Base-by-base conservation (phyloP, 2,113 vertebrate species). In the Sphaerodactylus townsendi region DNA sequence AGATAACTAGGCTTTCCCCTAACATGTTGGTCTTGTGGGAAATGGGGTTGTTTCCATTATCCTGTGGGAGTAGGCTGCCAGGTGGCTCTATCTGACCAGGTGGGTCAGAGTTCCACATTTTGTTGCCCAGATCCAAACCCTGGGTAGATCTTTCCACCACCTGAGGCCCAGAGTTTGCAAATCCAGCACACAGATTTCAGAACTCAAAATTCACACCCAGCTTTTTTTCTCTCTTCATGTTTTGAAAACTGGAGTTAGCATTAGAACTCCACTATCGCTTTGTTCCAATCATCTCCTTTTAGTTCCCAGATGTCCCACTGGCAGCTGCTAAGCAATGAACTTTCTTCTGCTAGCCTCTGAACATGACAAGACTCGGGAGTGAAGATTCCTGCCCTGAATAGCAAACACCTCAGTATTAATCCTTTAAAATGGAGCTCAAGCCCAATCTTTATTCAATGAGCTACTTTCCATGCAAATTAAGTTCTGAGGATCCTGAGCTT, bases 401-500 rank as follows among this genome's bases (percentile, higher is more conserved):
- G 39, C 80, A 82, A 72, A 72, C 39, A 73, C 69, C 41, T 41
- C 33, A 69, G 69, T 21, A 72, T 72, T 82, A 82, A 82, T 82
- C 70, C 37, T 72, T 73, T 73, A 62, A 82, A 82, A 82, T 46
- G 70, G 53, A 82, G 70, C 72, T 8, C 69, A n/a, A 62, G 15
- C 41, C 25, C 68, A 46, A 62, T 73, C 39, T 82, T 73, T 82
- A 73, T 81, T 53, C 21, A 14, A 13, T 28, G 70, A 73, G 50
- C 80, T 73, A 73, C 39, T 81, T 81, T 81, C 80, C 37, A 82
- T 82, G 69, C 80, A 82, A 82, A 82, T 82, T 53, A 82, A 82
- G 11, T 73, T 62, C 41, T 82, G 53, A 56, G 13, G 33, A 62
- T 71, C 37, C 50, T 37, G 28, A 73, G 30, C 53, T 73, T 71